Percentiles rank a stretch among this genome's conserved stretches.
These are phyloP conservation scores for Hemicordylus capensis DNA, from an alignment of 2,113 vertebrate species.

Conservation along the genomic window DNA sequence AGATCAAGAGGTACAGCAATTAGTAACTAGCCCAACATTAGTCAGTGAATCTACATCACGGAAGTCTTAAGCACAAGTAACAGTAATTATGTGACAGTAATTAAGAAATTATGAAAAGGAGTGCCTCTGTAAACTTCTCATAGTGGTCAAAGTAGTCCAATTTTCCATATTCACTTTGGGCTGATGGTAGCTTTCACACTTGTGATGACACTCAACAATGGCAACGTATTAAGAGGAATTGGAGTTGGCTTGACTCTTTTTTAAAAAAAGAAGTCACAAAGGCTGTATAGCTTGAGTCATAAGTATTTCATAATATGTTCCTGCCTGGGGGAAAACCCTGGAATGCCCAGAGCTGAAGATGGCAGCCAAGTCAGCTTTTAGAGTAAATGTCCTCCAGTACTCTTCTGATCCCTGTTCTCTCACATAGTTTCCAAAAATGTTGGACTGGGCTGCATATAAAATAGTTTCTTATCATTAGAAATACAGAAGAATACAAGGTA, in stretches of 20 bases:
- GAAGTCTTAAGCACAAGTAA: not conserved
- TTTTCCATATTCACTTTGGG: not conserved
- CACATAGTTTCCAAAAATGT: not conserved
- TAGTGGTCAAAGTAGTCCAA: not conserved
- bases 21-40: not conserved
- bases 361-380: not conserved
- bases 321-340: constrained; percentile 44
- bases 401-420: not conserved
- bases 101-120: not conserved
- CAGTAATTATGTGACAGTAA: too few relatives aligned
- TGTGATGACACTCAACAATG: not conserved
- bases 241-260: not conserved
- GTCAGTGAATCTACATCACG: not conserved
- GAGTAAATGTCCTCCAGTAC: not conserved
- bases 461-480: not conserved
- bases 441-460: not conserved
- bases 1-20: not conserved
- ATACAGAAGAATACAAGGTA: accelerated
- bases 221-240: not conserved
- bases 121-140: not conserved
- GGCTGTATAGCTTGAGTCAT: constrained; percentile 34
- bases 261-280: not conserved
- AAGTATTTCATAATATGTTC: not conserved
- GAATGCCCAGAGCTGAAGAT: constrained; percentile 21
- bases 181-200: not conserved